Evolutionary conservation across 2,888 invertebrate genomes (phyloP).

Genomic region (Napeogenes inachia): DNA sequence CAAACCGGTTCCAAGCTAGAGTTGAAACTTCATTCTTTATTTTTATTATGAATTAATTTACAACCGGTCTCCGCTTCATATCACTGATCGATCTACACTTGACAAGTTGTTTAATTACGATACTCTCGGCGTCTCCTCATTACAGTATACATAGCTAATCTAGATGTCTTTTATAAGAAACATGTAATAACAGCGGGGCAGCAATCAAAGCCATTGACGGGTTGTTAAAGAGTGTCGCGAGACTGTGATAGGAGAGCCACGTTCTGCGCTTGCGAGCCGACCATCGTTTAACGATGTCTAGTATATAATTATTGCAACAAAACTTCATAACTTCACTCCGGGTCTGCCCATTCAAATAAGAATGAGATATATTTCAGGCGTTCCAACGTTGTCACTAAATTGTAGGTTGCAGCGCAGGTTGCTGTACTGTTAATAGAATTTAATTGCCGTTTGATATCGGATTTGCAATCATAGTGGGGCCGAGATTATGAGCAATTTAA

Average conservation of each 20-base stretch:
- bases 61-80: conserved; percentile 46
- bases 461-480: conserved; percentile 25
- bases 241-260: conserved; percentile 46
- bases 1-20: conserved; percentile 32
- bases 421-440: conserved; percentile 66
- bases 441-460: conserved; percentile 55
- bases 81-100: conserved; percentile 62
- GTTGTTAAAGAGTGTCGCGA: conserved; percentile 57
- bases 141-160: conserved; percentile 30
- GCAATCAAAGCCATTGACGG: conserved; percentile 63
- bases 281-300: conserved; percentile 42
- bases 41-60: conserved; percentile 46
- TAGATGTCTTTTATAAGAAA: conserved; percentile 35
- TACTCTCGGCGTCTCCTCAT: conserved; percentile 43
- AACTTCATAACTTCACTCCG: conserved; percentile 59
- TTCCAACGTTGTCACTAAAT: conserved; percentile 62
- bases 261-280: conserved; percentile 27
- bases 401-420: conserved; percentile 48
- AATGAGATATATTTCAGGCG: conserved; percentile 69
- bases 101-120: conserved; percentile 63
- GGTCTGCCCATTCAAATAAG: conserved; percentile 53
- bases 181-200: conserved; percentile 54
- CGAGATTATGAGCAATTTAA: conserved; percentile 29
- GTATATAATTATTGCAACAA: conserved; percentile 64
- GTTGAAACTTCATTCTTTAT: conserved; percentile 36